Evolutionary conservation across 1,140 invertebrate species (phyloP).

Genomic region (Macrosteles quadrilineatus): DNA sequence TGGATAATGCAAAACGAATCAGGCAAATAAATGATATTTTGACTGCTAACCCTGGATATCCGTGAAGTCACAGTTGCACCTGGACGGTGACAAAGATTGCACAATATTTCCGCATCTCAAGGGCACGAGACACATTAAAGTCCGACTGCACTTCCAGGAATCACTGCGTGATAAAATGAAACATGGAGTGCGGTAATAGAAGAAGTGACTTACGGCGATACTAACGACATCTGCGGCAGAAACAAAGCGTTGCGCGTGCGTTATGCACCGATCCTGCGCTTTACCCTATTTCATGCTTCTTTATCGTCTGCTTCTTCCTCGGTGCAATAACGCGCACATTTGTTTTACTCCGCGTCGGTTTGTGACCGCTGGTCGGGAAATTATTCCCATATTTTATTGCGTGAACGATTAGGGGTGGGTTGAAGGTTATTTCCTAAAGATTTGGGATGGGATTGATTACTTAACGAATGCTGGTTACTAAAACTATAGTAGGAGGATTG

Average conservation of each 20-base stretch:
- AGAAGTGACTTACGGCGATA: slow-evolving; percentile 20
- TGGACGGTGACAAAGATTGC: not conserved
- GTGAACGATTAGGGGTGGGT: too few relatives aligned
- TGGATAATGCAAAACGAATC: too few relatives aligned
- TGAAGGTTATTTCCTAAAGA: too few relatives aligned
- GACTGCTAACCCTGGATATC: too few relatives aligned
- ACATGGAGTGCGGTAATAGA: slow-evolving; percentile 18
- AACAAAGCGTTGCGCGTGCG: slow-evolving; percentile 3
- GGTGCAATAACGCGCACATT: not conserved
- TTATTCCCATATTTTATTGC: too few relatives aligned
- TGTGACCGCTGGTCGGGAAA: too few relatives aligned
- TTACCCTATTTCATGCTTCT: slow-evolving; percentile 26
- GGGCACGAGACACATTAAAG: slow-evolving; percentile 18
- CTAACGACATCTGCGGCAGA: slow-evolving; percentile 18
- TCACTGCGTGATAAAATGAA: slow-evolving; percentile 21
- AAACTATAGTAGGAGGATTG: too few relatives aligned
- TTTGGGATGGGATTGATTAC: too few relatives aligned
- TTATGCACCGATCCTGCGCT: slow-evolving; percentile 11
- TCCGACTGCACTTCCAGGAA: slow-evolving; percentile 7
- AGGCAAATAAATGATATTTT: too few relatives aligned
- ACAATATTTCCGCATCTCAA: slow-evolving; percentile 7
- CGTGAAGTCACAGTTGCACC: too few relatives aligned
- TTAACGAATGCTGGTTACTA: too few relatives aligned
- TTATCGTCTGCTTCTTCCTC: slow-evolving; percentile 7
- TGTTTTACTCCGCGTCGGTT: slow-evolving; percentile 10